A percentile compares a stretch with the other conserved stretches of the same genome.
Evolutionary conservation across 2,888 invertebrate genomes (phyloP).

Genomic region (Tryphoninae sp.): DNA sequence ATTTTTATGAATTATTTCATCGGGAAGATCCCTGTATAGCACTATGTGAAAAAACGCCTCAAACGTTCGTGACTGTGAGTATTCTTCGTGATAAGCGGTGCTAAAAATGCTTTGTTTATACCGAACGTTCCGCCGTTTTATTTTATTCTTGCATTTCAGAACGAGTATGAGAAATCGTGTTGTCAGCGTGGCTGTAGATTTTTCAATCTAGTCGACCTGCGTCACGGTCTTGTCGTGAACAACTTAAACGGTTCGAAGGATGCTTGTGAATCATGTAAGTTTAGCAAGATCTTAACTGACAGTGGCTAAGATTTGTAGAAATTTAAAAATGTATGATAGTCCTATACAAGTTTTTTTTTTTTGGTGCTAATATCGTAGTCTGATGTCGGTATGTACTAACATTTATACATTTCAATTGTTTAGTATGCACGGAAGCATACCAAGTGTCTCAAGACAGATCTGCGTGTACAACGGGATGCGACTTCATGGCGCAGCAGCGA

Average conservation of each 20-base stretch:
- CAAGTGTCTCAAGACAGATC: constrained; percentile 68
- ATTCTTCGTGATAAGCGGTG: not conserved
- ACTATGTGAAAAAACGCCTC: constrained; percentile 73
- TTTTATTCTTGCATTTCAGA: constrained; percentile 63
- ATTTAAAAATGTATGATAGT: too few species aligned
- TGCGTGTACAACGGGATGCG: constrained; percentile 75
- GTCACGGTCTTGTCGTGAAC: constrained; percentile 70
- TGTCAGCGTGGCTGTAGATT: constrained; percentile 80
- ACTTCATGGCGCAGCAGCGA: constrained; percentile 75
- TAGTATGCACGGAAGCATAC: constrained; percentile 79
- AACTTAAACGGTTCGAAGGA: constrained; percentile 73
- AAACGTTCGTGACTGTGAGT: constrained; percentile 69
- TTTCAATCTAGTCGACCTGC: constrained; percentile 77
- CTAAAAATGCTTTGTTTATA: constrained; percentile 18
- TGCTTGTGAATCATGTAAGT: constrained; percentile 77
- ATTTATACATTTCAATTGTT: not conserved
- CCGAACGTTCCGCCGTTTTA: constrained; percentile 12
- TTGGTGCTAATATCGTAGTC: too few species aligned
- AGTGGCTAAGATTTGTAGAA: not conserved
- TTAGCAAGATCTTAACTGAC: constrained; percentile 3
- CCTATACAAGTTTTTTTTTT: too few species aligned
- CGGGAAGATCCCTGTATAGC: constrained; percentile 74
- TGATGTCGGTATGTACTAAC: not conserved
- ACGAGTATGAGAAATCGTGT: constrained; percentile 73
- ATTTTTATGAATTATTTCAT: constrained; percentile 70